Percentiles rank a stretch among this genome's conserved stretches.
Evolutionary conservation across 2,888 invertebrate genomes (phyloP).

Genomic region (Drosophila neonasuta): DNA sequence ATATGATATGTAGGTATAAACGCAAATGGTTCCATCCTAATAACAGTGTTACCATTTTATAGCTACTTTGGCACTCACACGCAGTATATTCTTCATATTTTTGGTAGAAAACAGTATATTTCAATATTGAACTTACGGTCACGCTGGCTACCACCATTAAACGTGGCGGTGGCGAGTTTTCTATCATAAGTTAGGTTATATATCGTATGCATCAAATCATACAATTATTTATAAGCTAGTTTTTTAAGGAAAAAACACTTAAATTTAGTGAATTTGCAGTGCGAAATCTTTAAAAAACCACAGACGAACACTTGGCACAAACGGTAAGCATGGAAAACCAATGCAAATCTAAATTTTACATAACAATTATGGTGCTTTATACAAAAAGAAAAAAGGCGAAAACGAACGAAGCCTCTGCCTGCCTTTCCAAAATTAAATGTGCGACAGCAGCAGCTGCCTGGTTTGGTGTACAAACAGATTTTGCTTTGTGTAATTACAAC

Average conservation of each 20-base stretch:
- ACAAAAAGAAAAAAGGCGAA: constrained; percentile 39
- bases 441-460: constrained; percentile 68
- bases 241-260: constrained; percentile 83
- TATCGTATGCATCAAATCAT: constrained; percentile 82
- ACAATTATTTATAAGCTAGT: constrained; percentile 83
- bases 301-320: constrained; percentile 81
- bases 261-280: constrained; percentile 82
- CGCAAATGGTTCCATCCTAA: neutral
- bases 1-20: neutral
- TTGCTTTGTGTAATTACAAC: constrained; percentile 39
- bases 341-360: constrained; percentile 64
- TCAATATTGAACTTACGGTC: neutral
- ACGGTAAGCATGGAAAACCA: constrained; percentile 79
- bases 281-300: constrained; percentile 81
- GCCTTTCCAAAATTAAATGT: constrained; percentile 68
- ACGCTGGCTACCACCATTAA: constrained; percentile 63
- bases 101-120: neutral
- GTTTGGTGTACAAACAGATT: constrained; percentile 47
- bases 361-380: constrained; percentile 63
- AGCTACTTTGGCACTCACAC: neutral
- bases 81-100: neutral
- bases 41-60: neutral
- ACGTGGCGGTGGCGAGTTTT: constrained; percentile 75
- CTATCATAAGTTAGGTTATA: constrained; percentile 83
- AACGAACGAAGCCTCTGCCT: constrained; percentile 56